Percentiles rank a stretch among this genome's conserved stretches.
Evolutionary conservation across 1,140 invertebrate genomes (phyloP).

Genomic region (Triops longicaudatus): DNA sequence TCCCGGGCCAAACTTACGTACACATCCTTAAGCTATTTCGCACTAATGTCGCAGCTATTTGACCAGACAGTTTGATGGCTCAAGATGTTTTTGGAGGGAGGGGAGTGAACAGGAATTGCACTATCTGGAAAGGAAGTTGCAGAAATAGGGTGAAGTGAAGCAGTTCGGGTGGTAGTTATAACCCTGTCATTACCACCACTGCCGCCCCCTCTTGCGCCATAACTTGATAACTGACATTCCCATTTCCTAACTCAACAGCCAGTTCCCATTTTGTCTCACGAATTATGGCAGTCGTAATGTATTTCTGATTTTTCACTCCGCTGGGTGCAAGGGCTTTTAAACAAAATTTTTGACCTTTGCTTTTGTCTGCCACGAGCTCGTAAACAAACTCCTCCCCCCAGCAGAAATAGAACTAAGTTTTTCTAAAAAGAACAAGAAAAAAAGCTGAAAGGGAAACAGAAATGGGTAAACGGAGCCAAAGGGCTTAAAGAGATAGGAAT

Average conservation of each 20-base stretch:
- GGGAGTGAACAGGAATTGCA: too few species aligned
- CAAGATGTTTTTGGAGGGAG: too few species aligned
- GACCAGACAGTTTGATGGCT: too few species aligned
- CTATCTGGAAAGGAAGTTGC: background rate
- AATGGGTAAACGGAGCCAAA: background rate
- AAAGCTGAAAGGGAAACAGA: background rate
- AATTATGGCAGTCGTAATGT: conserved; percentile 3
- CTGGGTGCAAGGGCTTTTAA: background rate
- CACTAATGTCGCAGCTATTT: too few species aligned
- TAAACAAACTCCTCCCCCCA: background rate
- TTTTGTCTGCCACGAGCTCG: background rate
- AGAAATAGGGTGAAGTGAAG: background rate
- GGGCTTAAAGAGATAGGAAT: background rate
- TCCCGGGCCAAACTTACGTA: too few species aligned
- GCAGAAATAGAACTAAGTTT: too few species aligned
- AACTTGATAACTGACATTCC: conserved; percentile 4
- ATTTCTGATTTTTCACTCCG: background rate
- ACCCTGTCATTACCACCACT: background rate
- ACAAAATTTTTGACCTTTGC: background rate
- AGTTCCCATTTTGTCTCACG: background rate
- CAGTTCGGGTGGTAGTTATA: background rate
- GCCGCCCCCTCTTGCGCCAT: background rate
- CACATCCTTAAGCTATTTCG: too few species aligned
- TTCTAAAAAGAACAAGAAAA: too few species aligned
- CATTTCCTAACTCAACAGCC: conserved; percentile 4